phyloP scores from a whole-genome alignment of 2,888 invertebrate genomes.

The Orchesella flavescens region DNA sequence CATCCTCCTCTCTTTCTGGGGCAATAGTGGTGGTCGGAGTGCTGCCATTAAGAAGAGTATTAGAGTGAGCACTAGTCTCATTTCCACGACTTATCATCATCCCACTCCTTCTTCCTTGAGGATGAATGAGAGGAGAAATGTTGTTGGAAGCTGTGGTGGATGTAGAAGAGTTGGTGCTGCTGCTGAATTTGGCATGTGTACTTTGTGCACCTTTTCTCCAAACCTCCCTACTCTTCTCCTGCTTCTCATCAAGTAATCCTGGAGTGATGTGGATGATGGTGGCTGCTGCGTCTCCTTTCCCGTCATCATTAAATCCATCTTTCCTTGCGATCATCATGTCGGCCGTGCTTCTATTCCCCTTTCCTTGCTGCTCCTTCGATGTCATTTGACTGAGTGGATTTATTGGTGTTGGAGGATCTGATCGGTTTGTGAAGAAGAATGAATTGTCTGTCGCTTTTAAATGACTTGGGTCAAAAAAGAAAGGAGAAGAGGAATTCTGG shows the following conservation, averaged over 20 bases:
- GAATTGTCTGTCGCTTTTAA: background rate
- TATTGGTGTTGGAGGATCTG: constrained; percentile 16
- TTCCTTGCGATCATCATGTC: background rate
- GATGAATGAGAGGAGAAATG: background rate
- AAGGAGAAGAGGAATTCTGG: constrained; percentile 2
- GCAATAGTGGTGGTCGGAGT: background rate
- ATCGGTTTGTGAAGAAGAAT: constrained; percentile 9
- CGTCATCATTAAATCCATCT: constrained; percentile 41
- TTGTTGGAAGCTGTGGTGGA: background rate
- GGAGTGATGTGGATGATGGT: background rate
- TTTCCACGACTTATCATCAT: constrained; percentile 8
- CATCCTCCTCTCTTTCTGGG: background rate
- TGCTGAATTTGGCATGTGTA: too few relatives aligned
- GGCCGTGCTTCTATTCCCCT: too few relatives aligned
- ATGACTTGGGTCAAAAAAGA: constrained; percentile 9
- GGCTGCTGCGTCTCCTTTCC: background rate
- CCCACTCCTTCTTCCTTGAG: constrained; percentile 8
- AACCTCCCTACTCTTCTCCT: too few relatives aligned
- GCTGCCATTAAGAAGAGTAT: background rate
- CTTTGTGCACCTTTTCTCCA: too few relatives aligned
- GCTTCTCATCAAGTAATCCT: background rate
- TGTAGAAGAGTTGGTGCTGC: too few relatives aligned
- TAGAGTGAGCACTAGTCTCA: background rate
- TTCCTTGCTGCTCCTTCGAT: background rate
- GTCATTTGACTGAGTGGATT: constrained; percentile 27